Base-by-base conservation (phyloP, 2,888 invertebrate genomes). In the Diloba caeruleocephala region DNA sequence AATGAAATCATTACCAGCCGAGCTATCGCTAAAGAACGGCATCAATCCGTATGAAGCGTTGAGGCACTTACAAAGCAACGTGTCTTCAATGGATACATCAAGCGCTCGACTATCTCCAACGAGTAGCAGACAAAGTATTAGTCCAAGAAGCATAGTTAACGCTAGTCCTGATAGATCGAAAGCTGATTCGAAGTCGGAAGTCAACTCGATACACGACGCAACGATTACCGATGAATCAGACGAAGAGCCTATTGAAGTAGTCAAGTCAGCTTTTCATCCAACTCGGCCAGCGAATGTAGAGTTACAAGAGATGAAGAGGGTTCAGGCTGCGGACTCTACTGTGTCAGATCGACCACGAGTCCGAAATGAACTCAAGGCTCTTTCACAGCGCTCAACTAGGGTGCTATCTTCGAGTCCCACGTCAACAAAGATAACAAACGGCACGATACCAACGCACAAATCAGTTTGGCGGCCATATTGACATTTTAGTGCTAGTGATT, bases 401-500 rank as follows among this genome's bases (percentile, higher is more conserved):
- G 81, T 86, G 12, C 75, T 89, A 0, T 90, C 92, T 1, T 82
- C 89, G 21, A 94, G 92, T 78, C 92, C 94, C 2, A 94, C 92
- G 17, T 93, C 94, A 52, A 95, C 95, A 2, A 96, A 95, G 88
- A 88, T 95, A 42, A 90, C 92, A 50, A 93, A 92, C 65, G 90
- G 94, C 39, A 80, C 92, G 58, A 93, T 94, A 81, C 87, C 94
- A 19, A 89, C 94, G 36, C 94, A 95, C 55, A 96, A 96, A 90
- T 95, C 95, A 9, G 96, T 96, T 23, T 96, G 96, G 96, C 90
- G 96, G 76, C 96, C 96, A 49, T 96, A 96, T 93, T 96, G 94
- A 92, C 83, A 69, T 44, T 82, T 31, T 71, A 78, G 80, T 80
- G 75, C 48, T 76, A 81, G 74, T 78, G 68, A 64, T 69, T 54